Percentiles rank a stretch among this genome's conserved stretches.
Conservation (phyloP, 1,140 invertebrate genomes). For the Conus ventricosus region DNA sequence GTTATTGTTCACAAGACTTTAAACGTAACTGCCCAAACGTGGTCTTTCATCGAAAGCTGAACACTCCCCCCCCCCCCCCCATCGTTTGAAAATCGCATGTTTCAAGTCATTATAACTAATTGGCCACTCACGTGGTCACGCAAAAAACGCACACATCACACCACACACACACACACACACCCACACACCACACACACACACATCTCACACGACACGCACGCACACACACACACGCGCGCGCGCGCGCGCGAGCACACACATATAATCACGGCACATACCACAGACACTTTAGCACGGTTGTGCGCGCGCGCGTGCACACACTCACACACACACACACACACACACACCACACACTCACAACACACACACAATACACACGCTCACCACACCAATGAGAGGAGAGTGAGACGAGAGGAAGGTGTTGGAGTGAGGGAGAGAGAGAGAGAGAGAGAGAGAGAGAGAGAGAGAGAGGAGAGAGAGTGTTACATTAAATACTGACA, state of each 20-base stretch:
- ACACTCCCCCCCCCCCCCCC: too few relatives aligned
- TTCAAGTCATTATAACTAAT: background rate
- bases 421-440: conserved; percentile 6
- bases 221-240: background rate
- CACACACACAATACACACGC: conserved; percentile 23
- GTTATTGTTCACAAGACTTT: too few relatives aligned
- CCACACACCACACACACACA: background rate
- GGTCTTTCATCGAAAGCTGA: too few relatives aligned
- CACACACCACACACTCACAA: conserved; percentile 21
- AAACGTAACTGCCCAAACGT: too few relatives aligned
- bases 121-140: background rate
- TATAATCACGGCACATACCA: background rate
- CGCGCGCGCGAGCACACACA: background rate
- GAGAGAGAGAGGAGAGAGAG: conserved; percentile 21
- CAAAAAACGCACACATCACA: background rate
- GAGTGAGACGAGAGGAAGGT: background rate
- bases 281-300: background rate
- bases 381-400: background rate
- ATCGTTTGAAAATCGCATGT: too few relatives aligned
- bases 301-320: background rate
- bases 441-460: conserved; percentile 27
- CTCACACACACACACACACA: conserved; percentile 3
- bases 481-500: too few relatives aligned
- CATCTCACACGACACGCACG: background rate
- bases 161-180: background rate